phyloP scores from a whole-genome alignment of 2,113 vertebrate species.

The Poeciliopsis occidentalis region DNA sequence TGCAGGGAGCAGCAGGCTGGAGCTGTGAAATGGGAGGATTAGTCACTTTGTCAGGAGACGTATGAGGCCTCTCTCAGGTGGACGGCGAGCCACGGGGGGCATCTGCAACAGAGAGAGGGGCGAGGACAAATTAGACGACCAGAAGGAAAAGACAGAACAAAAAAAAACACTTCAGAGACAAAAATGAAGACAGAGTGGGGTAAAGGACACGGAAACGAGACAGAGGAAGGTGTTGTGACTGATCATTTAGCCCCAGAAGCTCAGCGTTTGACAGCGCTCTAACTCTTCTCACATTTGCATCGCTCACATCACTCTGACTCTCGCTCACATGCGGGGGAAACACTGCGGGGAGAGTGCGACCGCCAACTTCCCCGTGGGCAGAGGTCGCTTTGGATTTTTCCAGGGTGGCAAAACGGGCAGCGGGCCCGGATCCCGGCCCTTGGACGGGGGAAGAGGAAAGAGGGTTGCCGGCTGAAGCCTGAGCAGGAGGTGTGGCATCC shows the following conservation, averaged over 20 bases:
- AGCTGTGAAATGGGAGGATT: conserved; percentile 78
- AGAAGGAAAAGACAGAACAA: conserved; percentile 32
- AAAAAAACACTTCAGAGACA: conserved; percentile 11
- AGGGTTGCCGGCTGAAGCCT: conserved; percentile 51
- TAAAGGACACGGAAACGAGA: conserved; percentile 1
- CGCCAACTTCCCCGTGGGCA: conserved; percentile 57
- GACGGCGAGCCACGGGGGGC: conserved; percentile 66
- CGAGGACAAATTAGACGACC: conserved; percentile 40
- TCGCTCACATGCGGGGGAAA: conserved; percentile 11
- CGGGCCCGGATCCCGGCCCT: conserved; percentile 51
- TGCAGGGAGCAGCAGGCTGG: conserved; percentile 62
- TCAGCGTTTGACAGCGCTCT: conserved; percentile 6
- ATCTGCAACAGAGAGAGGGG: conserved; percentile 20
- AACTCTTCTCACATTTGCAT: conserved; percentile 35
- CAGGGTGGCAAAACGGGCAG: conserved; percentile 57
- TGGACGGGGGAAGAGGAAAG: conserved; percentile 10
- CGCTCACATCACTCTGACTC: conserved; percentile 28
- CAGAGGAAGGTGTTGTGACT: conserved; percentile 4
- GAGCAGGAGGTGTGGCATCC: conserved; percentile 79
- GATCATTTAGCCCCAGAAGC: conserved; percentile 29
- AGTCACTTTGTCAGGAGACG: conserved; percentile 79
- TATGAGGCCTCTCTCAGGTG: conserved; percentile 72
- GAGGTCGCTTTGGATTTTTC: conserved; percentile 41
- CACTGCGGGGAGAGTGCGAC: conserved; percentile 42
- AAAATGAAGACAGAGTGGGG: conserved; percentile 57